Conservation (phyloP, 2,113 vertebrate genomes). For the Dipodomys stephensi region DNA sequence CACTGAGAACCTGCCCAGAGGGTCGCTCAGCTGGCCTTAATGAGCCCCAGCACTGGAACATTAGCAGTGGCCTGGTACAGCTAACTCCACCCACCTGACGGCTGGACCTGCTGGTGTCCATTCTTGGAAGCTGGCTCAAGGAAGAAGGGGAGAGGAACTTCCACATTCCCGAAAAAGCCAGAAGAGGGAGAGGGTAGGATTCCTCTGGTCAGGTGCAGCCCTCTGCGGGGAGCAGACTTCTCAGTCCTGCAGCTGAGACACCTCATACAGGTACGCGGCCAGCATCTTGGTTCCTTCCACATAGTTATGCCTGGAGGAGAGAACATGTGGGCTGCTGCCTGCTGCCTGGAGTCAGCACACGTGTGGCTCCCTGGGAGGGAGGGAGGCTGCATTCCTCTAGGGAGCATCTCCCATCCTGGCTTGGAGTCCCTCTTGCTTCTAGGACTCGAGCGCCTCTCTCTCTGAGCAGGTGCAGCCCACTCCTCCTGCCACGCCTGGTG, state of each 20-base stretch:
- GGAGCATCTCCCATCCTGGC: accelerated
- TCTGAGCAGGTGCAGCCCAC: background rate
- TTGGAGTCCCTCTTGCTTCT: background rate
- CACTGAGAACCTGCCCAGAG: background rate
- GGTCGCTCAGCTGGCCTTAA: background rate
- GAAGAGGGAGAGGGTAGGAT: background rate
- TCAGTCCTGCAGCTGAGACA: constrained; percentile 90
- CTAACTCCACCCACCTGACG: too few species aligned
- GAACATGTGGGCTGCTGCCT: background rate
- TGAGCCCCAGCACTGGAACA: background rate
- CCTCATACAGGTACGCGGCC: constrained; percentile 95
- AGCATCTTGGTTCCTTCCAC: constrained; percentile 96
- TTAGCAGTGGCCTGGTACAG: accelerated
- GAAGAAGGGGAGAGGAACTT: background rate
- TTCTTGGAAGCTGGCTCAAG: background rate
- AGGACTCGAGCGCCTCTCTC: background rate
- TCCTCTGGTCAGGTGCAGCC: accelerated
- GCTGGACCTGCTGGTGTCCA: background rate
- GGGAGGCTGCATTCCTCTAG: accelerated
- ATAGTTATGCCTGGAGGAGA: constrained; percentile 92
- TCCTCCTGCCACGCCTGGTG: background rate
- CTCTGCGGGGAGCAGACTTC: accelerated
- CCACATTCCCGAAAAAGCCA: background rate
- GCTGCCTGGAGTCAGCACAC: accelerated
- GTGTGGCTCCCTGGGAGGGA: too few species aligned